A percentile compares a stretch with the other conserved stretches of the same genome.
Conservation (phyloP, 2,888 invertebrate species). For the Osmoderma eremita region DNA sequence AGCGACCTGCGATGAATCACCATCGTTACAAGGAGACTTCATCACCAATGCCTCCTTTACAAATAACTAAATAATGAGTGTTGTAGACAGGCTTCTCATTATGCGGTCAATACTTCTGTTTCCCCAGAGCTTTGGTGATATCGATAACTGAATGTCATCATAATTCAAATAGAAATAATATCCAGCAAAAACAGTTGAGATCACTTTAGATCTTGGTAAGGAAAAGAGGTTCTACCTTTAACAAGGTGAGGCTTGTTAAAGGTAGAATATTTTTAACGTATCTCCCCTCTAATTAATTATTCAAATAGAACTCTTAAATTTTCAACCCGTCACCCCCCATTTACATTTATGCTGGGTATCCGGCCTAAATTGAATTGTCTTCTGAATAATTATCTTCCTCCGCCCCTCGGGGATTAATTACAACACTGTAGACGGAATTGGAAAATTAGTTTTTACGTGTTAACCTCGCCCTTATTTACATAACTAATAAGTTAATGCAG, state of each 20-base stretch:
- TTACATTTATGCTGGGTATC: background rate
- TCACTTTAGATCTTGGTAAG: no score
- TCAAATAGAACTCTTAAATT: conserved; percentile 6
- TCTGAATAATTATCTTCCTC: conserved; percentile 11
- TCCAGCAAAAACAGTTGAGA: no score
- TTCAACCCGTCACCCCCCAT: background rate
- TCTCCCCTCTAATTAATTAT: conserved; percentile 5
- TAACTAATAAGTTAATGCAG: no score
- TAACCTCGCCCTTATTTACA: background rate
- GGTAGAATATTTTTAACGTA: background rate
- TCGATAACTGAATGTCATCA: no score
- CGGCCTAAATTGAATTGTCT: conserved; percentile 21
- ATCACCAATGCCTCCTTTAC: no score
- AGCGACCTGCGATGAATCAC: no score
- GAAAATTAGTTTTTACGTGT: background rate
- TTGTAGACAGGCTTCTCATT: no score
- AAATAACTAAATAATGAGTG: no score
- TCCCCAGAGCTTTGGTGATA: no score
- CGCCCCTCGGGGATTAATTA: conserved; percentile 16
- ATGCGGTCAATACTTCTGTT: no score
- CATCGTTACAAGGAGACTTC: no score
- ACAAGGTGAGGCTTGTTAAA: background rate
- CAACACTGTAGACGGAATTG: conserved; percentile 5
- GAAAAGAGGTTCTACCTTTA: background rate
- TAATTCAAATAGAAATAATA: no score